Evolutionary conservation across 2,113 vertebrate genomes (phyloP).

Genomic region (Calonectris borealis): DNA sequence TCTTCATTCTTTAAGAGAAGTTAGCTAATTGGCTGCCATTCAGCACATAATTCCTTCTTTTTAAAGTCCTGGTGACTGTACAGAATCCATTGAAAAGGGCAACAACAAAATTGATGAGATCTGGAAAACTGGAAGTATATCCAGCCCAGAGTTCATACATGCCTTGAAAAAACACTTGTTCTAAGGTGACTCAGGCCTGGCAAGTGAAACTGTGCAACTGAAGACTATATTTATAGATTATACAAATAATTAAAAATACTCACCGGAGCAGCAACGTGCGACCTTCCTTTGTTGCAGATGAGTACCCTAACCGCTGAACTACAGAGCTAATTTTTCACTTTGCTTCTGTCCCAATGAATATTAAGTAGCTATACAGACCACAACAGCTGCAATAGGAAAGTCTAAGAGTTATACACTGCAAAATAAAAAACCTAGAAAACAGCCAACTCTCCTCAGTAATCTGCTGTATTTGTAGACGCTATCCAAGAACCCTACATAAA

Average conservation of each 20-base stretch:
- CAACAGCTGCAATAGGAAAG: background rate
- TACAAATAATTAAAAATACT: background rate
- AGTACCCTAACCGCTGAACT: background rate
- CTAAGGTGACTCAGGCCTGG: background rate
- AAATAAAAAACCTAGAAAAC: background rate
- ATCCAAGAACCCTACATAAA: background rate
- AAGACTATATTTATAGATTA: background rate
- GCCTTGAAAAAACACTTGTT: background rate
- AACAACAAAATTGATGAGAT: background rate
- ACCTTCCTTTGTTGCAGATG: background rate
- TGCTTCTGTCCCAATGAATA: background rate
- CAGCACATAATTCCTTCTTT: background rate
- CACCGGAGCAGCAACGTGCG: background rate
- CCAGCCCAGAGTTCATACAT: background rate
- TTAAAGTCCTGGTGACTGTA: background rate
- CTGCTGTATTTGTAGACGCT: background rate
- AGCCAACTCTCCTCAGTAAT: background rate
- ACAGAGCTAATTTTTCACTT: background rate
- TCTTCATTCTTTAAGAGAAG: background rate
- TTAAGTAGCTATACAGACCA: background rate
- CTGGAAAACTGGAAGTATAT: background rate
- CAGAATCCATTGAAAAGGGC: background rate
- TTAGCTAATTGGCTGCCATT: background rate
- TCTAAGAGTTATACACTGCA: background rate
- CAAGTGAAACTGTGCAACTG: background rate